These are phyloP conservation scores for Thalpophila matura DNA, from an alignment of 2,888 invertebrate species.

Conservation along the genomic window DNA sequence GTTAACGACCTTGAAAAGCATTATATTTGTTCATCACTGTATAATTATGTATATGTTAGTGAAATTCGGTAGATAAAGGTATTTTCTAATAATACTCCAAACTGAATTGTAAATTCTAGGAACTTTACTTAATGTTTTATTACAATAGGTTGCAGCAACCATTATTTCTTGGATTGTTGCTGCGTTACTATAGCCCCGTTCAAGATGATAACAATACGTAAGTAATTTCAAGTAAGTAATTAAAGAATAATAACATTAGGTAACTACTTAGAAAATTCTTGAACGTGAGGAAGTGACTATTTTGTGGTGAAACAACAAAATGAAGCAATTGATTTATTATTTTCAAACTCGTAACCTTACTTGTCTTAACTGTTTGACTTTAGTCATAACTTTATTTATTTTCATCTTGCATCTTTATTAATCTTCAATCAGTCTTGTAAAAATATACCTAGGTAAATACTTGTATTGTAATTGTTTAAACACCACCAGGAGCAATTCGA, in stretches of 20 bases:
- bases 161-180: constrained; percentile 91
- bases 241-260: not conserved
- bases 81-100: no score
- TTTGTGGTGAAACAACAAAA: not conserved
- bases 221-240: constrained; percentile 57
- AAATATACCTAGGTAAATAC: no score
- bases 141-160: constrained; percentile 92
- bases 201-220: constrained; percentile 77
- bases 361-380: no score
- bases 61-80: no score
- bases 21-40: not conserved
- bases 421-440: no score
- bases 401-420: no score
- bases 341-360: constrained; percentile 1
- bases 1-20: not conserved
- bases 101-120: not conserved
- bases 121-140: constrained; percentile 23
- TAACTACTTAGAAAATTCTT: not conserved
- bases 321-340: not conserved
- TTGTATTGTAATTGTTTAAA: no score
- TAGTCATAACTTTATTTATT: no score
- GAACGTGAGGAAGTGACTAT: not conserved
- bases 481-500: constrained; percentile 83
- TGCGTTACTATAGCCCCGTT: constrained; percentile 89
- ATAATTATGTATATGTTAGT: no score